Base-by-base conservation (phyloP, 2,113 vertebrate genomes). In the Cololabis saira region DNA sequence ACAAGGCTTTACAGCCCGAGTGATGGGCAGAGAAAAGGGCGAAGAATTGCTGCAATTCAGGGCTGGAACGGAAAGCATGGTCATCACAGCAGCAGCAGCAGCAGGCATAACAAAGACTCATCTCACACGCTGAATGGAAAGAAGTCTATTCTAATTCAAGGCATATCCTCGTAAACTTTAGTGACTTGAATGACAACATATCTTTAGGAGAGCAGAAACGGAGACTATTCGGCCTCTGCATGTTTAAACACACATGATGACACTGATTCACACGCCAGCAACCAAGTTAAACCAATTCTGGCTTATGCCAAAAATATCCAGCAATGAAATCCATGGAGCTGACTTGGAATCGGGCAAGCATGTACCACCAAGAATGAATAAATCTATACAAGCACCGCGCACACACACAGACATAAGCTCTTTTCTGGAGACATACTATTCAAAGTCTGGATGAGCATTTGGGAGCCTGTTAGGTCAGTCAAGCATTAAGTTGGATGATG, bases 401-500 rank as follows among this genome's bases (percentile, higher is more conserved):
- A 21, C 3, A 18, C 11, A 30, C 54, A 67, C 10, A 44, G 54
- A 61, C 45, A 45, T 44, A 21, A 24, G 49, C 52, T 73, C 17
- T 54, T 59, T 65, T 75, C 69, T 19, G 30, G 63, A 58, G 19
- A 74, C 41, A 42, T 61, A 58, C 51, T 74, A 51, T 63, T 30
- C n/a, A 3, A 61, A 77, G 53, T 71, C 56, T 75, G 81, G 44
- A 51, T 54, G 70, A 83, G 61, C 51, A 80, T 75, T 67, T 63
- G 72, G 62, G 57, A 71, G 52, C 71, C 82, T 67, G 80, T 89
- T 82, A 68, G 80, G 61, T 81, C 82, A 81, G 52, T 72, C 59
- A 19, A 76, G 87, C 84, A 70, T 60, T 69, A 69, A 71, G 56
- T 62, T 68, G 63, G 68, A 69, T 80, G 75, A 79, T 78, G 77